These are phyloP conservation scores for Drosophila demipolita DNA, from an alignment of 2,888 invertebrate genomes.

Conservation along the genomic window DNA sequence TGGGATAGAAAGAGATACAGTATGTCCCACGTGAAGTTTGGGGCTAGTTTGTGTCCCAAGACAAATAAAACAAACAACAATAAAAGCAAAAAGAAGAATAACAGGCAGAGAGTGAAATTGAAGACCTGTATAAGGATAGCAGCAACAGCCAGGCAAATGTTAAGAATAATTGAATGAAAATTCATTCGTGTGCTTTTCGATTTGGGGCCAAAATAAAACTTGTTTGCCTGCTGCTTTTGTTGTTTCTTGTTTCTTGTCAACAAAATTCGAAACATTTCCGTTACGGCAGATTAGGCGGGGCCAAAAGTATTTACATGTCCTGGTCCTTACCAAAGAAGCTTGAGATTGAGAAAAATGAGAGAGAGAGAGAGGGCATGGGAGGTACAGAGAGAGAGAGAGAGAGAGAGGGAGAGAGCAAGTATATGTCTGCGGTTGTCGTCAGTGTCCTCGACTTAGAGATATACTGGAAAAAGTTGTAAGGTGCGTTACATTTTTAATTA, in stretches of 20 bases:
- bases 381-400: background rate
- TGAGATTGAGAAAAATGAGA: background rate
- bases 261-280: conserved; percentile 63
- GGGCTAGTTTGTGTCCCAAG: conserved; percentile 77
- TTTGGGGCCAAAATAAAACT: conserved; percentile 61
- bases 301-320: conserved; percentile 73
- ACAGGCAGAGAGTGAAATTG: conserved; percentile 10
- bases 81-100: conserved; percentile 10
- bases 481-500: background rate
- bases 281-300: conserved; percentile 16
- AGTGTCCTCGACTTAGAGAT: background rate
- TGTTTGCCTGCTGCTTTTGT: conserved; percentile 14
- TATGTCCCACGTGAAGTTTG: conserved; percentile 53
- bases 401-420: background rate
- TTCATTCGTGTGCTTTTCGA: conserved; percentile 79
- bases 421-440: background rate
- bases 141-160: conserved; percentile 56
- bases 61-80: conserved; percentile 62
- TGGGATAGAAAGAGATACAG: background rate
- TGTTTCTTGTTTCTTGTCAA: conserved; percentile 51
- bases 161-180: conserved; percentile 79
- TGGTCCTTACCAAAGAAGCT: conserved; percentile 56
- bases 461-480: background rate
- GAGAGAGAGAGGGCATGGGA: background rate
- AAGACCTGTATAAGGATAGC: conserved; percentile 17